phyloP scores from a whole-genome alignment of 2,113 vertebrate species.

The Pollimyrus isidori region DNA sequence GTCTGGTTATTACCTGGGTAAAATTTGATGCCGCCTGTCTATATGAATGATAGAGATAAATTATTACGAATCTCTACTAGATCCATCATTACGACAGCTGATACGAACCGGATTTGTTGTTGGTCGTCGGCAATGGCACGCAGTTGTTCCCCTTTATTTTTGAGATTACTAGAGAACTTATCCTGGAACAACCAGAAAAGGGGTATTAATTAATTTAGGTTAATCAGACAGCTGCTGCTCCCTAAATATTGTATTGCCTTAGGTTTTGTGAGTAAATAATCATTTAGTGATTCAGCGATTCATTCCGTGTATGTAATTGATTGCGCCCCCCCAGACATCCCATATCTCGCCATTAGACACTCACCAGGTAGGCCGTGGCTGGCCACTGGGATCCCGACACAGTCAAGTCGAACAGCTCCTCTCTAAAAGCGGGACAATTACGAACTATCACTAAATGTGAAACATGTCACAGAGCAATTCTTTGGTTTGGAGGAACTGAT shows the following conservation, averaged over 20 bases:
- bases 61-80: neutral
- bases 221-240: neutral
- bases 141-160: slow-evolving; percentile 33
- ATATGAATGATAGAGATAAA: neutral
- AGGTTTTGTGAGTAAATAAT: neutral
- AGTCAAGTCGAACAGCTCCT: slow-evolving; percentile 33
- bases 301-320: neutral
- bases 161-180: slow-evolving; percentile 35
- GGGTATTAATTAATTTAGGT: neutral
- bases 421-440: slow-evolving; percentile 20
- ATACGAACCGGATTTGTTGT: slow-evolving; percentile 24
- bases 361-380: slow-evolving; percentile 33
- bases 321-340: neutral
- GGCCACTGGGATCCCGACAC: slow-evolving; percentile 39
- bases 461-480: neutral
- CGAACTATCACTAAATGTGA: neutral
- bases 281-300: neutral
- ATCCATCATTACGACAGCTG: neutral
- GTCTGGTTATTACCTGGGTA: neutral
- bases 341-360: neutral
- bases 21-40: neutral
- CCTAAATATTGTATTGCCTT: neutral
- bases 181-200: slow-evolving; percentile 20
- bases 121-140: slow-evolving; percentile 23
- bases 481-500: neutral